Evolutionary conservation across 2,113 vertebrate genomes (phyloP).

Genomic region (Typhlomys cinereus): DNA sequence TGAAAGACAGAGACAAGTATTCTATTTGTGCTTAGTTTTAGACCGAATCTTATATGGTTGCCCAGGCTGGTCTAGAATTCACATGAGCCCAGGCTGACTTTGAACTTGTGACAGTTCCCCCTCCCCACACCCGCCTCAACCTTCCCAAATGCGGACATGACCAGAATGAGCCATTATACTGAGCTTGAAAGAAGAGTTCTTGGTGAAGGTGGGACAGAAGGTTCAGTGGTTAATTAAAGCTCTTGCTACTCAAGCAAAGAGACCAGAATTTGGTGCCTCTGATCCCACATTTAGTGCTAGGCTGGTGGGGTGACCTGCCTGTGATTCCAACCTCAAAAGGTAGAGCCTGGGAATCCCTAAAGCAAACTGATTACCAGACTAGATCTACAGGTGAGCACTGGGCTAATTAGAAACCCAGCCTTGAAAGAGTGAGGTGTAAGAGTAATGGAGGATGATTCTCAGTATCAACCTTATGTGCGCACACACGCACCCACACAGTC

Average conservation of each 20-base stretch:
- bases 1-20: conserved; percentile 18
- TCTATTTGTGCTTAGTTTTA: background rate
- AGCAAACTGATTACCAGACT: background rate
- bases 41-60: background rate
- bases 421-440: no score
- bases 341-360: background rate
- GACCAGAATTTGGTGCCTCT: no score
- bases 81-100: background rate
- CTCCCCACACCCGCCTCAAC: background rate
- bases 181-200: no score
- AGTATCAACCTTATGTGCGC: background rate
- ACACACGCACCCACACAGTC: background rate
- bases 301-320: background rate
- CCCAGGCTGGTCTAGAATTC: background rate
- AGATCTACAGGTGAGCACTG: background rate
- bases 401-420: background rate
- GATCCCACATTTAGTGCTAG: background rate
- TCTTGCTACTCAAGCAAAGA: no score
- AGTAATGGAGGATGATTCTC: background rate
- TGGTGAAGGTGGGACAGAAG: no score
- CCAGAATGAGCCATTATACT: no score
- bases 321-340: background rate
- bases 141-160: background rate
- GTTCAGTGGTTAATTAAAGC: no score
- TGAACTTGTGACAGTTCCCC: background rate